Percentiles rank a stretch among this genome's conserved stretches.
These are phyloP conservation scores for Ictidomys tridecemlineatus DNA, from an alignment of 2,113 vertebrate species.

Conservation along the genomic window DNA sequence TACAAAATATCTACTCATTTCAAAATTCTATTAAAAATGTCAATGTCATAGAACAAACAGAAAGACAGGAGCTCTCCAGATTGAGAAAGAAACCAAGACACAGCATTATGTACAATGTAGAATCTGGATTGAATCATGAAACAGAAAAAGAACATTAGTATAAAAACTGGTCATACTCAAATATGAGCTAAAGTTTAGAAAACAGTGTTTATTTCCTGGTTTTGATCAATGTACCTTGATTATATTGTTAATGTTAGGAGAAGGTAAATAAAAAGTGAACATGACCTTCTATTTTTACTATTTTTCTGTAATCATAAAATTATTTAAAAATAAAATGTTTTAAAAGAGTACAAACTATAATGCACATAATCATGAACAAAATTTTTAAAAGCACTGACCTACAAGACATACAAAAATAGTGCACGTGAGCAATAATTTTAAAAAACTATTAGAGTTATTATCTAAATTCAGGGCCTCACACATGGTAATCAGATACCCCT, in stretches of 20 bases:
- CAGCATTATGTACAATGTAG: not conserved
- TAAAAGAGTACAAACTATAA: not conserved
- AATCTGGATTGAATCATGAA: not conserved
- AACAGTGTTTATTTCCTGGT: not conserved
- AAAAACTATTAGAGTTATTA: not conserved
- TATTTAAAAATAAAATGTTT: slow-evolving; percentile 23
- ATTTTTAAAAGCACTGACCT: not conserved
- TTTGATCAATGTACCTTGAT: not conserved
- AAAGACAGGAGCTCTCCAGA: slow-evolving; percentile 15
- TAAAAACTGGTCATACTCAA: not conserved
- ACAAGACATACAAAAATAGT: not conserved
- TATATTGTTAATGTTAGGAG: not conserved
- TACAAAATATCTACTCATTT: not conserved
- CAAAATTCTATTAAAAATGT: slow-evolving; percentile 8
- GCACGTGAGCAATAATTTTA: not conserved
- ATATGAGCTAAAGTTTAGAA: not conserved
- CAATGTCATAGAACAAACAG: not conserved
- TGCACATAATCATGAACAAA: not conserved
- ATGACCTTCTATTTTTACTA: not conserved
- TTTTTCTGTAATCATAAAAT: not conserved
- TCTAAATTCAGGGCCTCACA: not conserved
- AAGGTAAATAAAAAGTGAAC: not conserved
- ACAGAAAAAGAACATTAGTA: not conserved
- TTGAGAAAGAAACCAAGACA: not conserved
- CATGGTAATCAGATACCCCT: not conserved